phyloP scores from a whole-genome alignment of 1,140 invertebrate species.

The Melanaphis sacchari region DNA sequence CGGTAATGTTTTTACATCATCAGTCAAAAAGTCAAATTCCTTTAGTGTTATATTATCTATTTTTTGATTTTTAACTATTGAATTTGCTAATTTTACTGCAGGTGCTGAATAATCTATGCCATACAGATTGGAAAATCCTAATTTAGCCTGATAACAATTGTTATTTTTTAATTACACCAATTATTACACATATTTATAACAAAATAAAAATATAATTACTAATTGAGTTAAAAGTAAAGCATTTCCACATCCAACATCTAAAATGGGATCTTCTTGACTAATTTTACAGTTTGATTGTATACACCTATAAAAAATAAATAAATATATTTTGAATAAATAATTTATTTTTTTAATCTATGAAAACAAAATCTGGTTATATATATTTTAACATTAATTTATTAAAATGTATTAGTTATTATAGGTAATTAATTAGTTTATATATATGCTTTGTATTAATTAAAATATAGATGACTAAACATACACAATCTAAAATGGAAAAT shows the following conservation, averaged over 20 bases:
- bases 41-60: conserved; percentile 34
- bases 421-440: neutral
- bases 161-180: conserved; percentile 2
- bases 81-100: conserved; percentile 44
- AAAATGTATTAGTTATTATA: neutral
- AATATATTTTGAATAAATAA: neutral
- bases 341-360: neutral
- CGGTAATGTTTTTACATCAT: conserved; percentile 9
- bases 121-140: conserved; percentile 50
- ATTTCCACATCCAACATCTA: conserved; percentile 52
- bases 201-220: conserved; percentile 40
- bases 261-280: conserved; percentile 21
- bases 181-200: neutral
- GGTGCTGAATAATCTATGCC: conserved; percentile 56
- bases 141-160: conserved; percentile 46
- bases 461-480: neutral
- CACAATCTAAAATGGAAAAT: neutral
- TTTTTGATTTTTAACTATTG: conserved; percentile 38
- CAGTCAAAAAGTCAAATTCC: conserved; percentile 38
- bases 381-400: neutral
- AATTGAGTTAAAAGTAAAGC: conserved; percentile 42
- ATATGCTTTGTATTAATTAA: neutral
- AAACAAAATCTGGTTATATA: neutral
- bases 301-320: conserved; percentile 28
- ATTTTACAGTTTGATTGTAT: conserved; percentile 32